These are phyloP conservation scores for Chionomys nivalis DNA, from an alignment of 2,113 vertebrate species.

Conservation along the genomic window DNA sequence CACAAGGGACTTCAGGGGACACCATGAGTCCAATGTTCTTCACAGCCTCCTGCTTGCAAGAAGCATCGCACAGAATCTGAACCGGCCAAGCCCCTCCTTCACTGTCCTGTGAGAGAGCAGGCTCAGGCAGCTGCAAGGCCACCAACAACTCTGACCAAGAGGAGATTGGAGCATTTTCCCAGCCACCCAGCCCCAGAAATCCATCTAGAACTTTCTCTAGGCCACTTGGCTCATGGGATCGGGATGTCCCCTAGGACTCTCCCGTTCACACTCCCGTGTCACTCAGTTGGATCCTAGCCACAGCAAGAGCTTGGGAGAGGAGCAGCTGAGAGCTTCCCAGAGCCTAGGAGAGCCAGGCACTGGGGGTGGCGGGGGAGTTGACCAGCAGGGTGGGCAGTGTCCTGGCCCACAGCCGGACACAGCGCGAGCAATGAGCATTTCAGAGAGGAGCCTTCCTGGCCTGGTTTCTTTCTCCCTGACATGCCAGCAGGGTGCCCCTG, in stretches of 20 bases:
- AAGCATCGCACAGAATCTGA: neutral
- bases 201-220: neutral
- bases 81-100: no score
- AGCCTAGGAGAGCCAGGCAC: neutral
- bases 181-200: neutral
- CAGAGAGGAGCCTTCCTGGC: neutral
- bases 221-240: neutral
- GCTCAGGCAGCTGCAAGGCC: neutral
- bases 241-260: neutral
- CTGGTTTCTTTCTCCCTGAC: neutral
- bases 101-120: neutral
- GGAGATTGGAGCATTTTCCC: neutral
- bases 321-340: slow-evolving; percentile 58
- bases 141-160: neutral
- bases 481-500: neutral
- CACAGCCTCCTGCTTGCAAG: neutral
- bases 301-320: slow-evolving; percentile 57
- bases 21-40: neutral
- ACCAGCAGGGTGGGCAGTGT: neutral
- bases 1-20: neutral
- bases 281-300: slow-evolving; percentile 56
- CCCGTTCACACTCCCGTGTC: neutral
- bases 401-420: neutral
- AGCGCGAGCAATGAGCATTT: neutral
- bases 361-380: neutral